Evolutionary conservation across 2,888 invertebrate species (phyloP).

Genomic region (Athrips mouffetella): DNA sequence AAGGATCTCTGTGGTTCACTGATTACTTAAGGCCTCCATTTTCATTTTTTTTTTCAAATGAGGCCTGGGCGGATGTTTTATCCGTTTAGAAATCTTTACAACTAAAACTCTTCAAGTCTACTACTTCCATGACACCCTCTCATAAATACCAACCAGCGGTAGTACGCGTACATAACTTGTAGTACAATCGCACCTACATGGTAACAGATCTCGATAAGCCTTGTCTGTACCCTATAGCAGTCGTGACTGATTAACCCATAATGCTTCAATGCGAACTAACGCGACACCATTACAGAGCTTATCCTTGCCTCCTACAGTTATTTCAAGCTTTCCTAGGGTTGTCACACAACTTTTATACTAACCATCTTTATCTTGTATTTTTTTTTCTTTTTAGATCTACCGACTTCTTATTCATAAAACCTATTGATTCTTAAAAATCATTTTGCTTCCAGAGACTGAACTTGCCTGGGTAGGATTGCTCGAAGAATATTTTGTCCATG

Average conservation of each 20-base stretch:
- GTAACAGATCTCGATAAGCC: not conserved
- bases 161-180: no score
- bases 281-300: conserved; percentile 50
- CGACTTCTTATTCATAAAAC: not conserved
- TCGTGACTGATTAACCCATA: conserved; percentile 58
- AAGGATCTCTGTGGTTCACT: no score
- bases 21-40: no score
- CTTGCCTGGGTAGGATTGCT: no score
- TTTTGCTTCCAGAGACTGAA: not conserved
- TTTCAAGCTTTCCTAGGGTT: conserved; percentile 42
- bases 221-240: no score
- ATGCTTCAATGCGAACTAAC: conserved; percentile 56
- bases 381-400: no score
- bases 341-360: no score
- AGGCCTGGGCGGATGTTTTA: no score
- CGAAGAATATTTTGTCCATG: no score
- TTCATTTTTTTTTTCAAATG: no score
- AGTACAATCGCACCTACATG: conserved; percentile 5
- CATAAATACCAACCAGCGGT: not conserved
- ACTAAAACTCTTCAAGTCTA: not conserved
- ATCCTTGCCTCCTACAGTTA: conserved; percentile 61
- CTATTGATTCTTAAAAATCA: not conserved
- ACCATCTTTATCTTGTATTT: not conserved
- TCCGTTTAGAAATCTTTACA: no score
- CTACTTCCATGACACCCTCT: not conserved